Percentiles rank a stretch among this genome's conserved stretches.
Evolutionary conservation across 2,113 vertebrate species (phyloP).

Genomic region (Sardina pilchardus): DNA sequence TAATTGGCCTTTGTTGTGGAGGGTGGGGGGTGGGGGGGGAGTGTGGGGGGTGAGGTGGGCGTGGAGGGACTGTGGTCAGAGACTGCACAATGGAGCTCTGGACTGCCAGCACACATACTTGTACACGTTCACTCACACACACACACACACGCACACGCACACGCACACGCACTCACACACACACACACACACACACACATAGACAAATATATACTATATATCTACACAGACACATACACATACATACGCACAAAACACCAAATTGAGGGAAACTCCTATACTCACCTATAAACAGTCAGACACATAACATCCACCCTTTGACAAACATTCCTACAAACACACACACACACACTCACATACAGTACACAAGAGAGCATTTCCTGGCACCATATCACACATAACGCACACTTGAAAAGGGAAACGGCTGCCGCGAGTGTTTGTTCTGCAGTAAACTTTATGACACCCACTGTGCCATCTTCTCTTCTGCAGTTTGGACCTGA

Average conservation of each 20-base stretch:
- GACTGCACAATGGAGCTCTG: conserved; percentile 67
- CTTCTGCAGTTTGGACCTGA: background rate
- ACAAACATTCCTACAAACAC: conserved; percentile 20
- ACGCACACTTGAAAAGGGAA: background rate
- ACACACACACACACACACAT: conserved; percentile 43
- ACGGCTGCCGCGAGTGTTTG: background rate
- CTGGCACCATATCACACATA: background rate
- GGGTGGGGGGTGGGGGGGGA: conserved; percentile 31
- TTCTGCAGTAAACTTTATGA: background rate
- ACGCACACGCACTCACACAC: background rate
- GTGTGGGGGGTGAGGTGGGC: conserved; percentile 25
- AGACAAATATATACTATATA: conserved; percentile 24
- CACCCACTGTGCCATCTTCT: background rate
- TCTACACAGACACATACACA: conserved; percentile 25
- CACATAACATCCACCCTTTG: conserved; percentile 6
- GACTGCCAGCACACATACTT: conserved; percentile 54
- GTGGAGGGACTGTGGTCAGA: conserved; percentile 58
- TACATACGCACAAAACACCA: background rate
- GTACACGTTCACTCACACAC: conserved; percentile 23
- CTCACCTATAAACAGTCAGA: background rate
- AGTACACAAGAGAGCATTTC: background rate
- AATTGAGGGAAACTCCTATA: background rate
- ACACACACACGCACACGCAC: background rate
- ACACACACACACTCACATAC: too few relatives aligned
- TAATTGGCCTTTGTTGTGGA: conserved; percentile 81